Evolutionary conservation across 2,797 vertebrate genomes (phyloP).

Genomic region (Danio aesculapii): DNA sequence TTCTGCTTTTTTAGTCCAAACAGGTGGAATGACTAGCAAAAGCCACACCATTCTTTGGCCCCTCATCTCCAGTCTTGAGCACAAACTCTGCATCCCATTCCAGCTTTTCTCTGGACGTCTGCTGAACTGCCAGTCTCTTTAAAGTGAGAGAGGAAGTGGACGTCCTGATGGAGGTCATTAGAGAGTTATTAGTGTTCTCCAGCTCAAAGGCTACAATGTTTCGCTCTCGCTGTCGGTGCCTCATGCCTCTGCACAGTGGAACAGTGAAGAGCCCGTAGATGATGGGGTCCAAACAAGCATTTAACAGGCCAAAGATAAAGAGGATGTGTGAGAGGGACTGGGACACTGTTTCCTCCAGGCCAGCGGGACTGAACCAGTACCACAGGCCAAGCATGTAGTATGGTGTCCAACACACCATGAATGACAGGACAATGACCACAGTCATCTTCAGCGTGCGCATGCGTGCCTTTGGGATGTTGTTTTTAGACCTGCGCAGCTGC

Average conservation of each 20-base stretch:
- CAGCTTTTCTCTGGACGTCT: conserved; percentile 19
- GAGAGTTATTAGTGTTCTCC: conserved; percentile 43
- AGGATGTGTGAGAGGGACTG: conserved; percentile 89
- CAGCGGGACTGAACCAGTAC: conserved; percentile 91
- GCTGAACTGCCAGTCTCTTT: conserved; percentile 37
- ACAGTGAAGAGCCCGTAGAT: conserved; percentile 86
- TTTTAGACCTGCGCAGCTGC: conserved; percentile 87
- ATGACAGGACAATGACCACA: conserved; percentile 89
- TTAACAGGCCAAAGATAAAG: conserved; percentile 92
- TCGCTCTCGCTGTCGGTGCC: conserved; percentile 34
- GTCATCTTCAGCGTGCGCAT: conserved; percentile 93
- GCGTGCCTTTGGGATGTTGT: conserved; percentile 90
- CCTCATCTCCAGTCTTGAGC: background rate
- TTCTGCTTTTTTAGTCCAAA: background rate
- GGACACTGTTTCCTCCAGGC: conserved; percentile 84
- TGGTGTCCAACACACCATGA: conserved; percentile 93
- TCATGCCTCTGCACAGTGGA: conserved; percentile 74
- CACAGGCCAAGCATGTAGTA: conserved; percentile 94
- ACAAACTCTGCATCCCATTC: conserved; percentile 19
- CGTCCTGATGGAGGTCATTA: conserved; percentile 42
- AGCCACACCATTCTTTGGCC: background rate
- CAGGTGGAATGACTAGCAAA: background rate
- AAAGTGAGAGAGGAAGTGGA: conserved; percentile 33
- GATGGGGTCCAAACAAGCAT: conserved; percentile 91
- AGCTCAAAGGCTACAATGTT: conserved; percentile 25